phyloP scores from a whole-genome alignment of 2,888 invertebrate species.

The Ochlodes sylvanus region DNA sequence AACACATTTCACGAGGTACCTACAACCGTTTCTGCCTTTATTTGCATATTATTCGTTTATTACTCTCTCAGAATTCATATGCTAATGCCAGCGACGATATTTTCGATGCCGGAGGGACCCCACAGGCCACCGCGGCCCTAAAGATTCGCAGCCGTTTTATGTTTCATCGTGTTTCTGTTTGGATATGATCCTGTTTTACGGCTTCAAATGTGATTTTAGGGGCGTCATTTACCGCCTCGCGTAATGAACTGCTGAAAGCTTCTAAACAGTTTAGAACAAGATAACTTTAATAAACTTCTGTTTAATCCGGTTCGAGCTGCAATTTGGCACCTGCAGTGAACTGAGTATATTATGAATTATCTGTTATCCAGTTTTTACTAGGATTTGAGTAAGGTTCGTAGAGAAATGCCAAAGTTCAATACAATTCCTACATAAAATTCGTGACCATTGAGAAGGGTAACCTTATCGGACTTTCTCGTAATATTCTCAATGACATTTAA shows the following conservation, averaged over 20 bases:
- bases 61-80: slow-evolving; percentile 74
- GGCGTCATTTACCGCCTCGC: slow-evolving; percentile 13
- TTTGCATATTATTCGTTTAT: slow-evolving; percentile 82
- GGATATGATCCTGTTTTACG: slow-evolving; percentile 40
- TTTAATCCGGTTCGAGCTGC: not conserved
- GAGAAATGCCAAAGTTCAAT: no score
- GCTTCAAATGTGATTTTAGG: slow-evolving; percentile 27
- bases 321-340: not conserved
- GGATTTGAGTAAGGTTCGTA: no score
- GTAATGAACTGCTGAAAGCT: slow-evolving; percentile 32
- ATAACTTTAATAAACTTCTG: not conserved
- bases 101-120: slow-evolving; percentile 62
- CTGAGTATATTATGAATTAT: no score
- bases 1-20: slow-evolving; percentile 24
- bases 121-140: slow-evolving; percentile 55
- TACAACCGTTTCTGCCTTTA: slow-evolving; percentile 44
- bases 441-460: no score
- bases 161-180: slow-evolving; percentile 43
- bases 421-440: no score
- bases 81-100: slow-evolving; percentile 67
- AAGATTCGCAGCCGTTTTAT: slow-evolving; percentile 59
- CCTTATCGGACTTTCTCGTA: no score
- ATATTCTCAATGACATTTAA: no score
- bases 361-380: no score
- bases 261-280: slow-evolving; percentile 16